Conservation (phyloP, 2,113 vertebrate species). For the Corythoichthys haematopterus region DNA sequence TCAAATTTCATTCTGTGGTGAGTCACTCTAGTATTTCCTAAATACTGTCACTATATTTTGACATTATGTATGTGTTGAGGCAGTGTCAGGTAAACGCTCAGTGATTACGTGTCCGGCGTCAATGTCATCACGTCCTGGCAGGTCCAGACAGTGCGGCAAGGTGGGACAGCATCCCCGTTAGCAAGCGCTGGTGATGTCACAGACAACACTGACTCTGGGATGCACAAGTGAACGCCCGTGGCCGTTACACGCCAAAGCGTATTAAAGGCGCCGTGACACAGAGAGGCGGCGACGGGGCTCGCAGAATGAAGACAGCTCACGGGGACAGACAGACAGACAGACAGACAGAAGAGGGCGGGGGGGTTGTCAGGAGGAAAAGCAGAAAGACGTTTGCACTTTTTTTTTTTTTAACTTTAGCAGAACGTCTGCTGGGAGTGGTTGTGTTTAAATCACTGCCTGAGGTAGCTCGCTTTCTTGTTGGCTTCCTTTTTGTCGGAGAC, state of each 20-base stretch:
- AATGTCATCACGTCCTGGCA: neutral
- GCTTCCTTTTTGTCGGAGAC: neutral
- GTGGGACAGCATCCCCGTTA: slow-evolving; percentile 58
- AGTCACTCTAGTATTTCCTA: neutral
- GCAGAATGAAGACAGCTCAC: slow-evolving; percentile 55
- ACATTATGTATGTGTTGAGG: neutral
- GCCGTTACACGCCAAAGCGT: slow-evolving; percentile 64
- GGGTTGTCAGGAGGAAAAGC: slow-evolving; percentile 41
- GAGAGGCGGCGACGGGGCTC: slow-evolving; percentile 45
- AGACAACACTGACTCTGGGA: slow-evolving; percentile 55
- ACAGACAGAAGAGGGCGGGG: slow-evolving; percentile 13
- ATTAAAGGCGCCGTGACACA: slow-evolving; percentile 59
- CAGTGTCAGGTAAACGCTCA: neutral
- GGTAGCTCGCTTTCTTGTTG: slow-evolving; percentile 25
- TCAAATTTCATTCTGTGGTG: too few species aligned
- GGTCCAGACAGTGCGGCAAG: slow-evolving; percentile 56
- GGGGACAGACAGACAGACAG: slow-evolving; percentile 37
- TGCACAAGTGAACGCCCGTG: slow-evolving; percentile 46
- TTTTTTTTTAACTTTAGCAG: slow-evolving; percentile 43
- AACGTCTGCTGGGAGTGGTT: slow-evolving; percentile 48
- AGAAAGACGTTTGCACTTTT: slow-evolving; percentile 44
- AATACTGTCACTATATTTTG: neutral
- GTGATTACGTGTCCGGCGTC: neutral
- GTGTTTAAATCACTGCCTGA: slow-evolving; percentile 51
- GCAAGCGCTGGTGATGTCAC: slow-evolving; percentile 62